Percentiles rank a stretch among this genome's conserved stretches.
Conservation (phyloP, 1,140 invertebrate genomes). For the Heliconius congener region DNA sequence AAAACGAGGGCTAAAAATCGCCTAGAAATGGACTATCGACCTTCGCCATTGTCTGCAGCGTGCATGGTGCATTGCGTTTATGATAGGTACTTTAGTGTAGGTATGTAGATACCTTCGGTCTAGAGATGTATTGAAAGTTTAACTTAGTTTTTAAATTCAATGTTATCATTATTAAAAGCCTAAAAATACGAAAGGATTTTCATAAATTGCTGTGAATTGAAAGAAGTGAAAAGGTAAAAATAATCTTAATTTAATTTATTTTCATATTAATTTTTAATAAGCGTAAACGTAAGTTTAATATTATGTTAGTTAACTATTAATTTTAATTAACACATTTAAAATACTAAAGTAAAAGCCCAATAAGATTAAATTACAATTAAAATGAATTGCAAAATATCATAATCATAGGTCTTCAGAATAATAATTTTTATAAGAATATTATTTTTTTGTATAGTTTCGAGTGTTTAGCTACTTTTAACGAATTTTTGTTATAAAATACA, state of each 20-base stretch:
- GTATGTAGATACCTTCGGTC: conserved; percentile 35
- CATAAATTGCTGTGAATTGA: background rate
- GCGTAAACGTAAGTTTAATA: background rate
- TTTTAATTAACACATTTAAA: background rate
- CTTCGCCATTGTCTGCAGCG: conserved; percentile 80
- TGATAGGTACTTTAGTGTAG: conserved; percentile 47
- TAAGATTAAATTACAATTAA: no score
- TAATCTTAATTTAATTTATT: background rate
- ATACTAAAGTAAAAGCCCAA: background rate
- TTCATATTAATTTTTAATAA: background rate
- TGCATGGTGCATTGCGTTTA: conserved; percentile 80
- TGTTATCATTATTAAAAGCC: background rate
- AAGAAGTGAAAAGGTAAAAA: background rate
- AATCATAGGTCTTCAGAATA: no score
- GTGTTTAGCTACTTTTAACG: no score
- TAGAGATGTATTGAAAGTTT: conserved; percentile 20
- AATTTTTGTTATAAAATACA: no score
- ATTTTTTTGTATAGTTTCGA: no score
- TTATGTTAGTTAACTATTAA: background rate
- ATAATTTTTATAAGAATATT: no score
- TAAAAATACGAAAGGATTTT: background rate
- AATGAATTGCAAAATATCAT: no score
- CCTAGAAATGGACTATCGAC: conserved; percentile 66
- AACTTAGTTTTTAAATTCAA: background rate
- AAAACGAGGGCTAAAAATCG: conserved; percentile 27